A percentile compares a stretch with the other conserved stretches of the same genome.
Evolutionary conservation across 2,113 vertebrate genomes (phyloP).

Genomic region (Petaurus breviceps): DNA sequence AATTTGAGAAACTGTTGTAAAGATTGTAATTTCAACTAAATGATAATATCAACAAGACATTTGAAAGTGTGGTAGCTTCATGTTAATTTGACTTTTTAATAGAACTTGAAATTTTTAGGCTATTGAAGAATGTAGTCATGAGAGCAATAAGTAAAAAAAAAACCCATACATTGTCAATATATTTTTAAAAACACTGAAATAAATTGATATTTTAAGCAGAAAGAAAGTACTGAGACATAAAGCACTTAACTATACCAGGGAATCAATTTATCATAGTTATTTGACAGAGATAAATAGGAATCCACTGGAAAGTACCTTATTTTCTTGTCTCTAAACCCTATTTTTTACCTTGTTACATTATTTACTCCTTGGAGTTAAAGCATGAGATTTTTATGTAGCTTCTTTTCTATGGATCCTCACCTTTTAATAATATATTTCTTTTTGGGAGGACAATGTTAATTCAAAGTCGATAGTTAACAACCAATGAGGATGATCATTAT

Average conservation of each 20-base stretch:
- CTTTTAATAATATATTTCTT: slow-evolving; percentile 73
- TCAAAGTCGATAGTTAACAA: slow-evolving; percentile 66
- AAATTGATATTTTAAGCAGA: slow-evolving; percentile 48
- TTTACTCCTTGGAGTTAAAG: slow-evolving; percentile 70
- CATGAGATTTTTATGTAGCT: slow-evolving; percentile 67
- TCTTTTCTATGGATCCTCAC: slow-evolving; percentile 51
- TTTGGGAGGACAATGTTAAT: slow-evolving; percentile 64
- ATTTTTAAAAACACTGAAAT: slow-evolving; percentile 33
- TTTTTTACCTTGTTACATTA: slow-evolving; percentile 67
- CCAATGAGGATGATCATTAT: background rate
- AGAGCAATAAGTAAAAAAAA: slow-evolving; percentile 39
- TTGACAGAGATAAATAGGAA: slow-evolving; percentile 54
- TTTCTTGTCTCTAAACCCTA: slow-evolving; percentile 36
- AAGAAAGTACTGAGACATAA: slow-evolving; percentile 28
- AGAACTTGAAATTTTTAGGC: slow-evolving; percentile 32
- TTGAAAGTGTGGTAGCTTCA: slow-evolving; percentile 13
- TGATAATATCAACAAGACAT: background rate
- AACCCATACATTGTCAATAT: background rate
- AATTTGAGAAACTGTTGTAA: background rate
- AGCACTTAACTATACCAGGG: slow-evolving; percentile 4
- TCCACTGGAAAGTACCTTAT: background rate
- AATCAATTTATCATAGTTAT: slow-evolving; percentile 44
- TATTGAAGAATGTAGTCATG: slow-evolving; percentile 44
- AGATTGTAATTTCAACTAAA: slow-evolving; percentile 24
- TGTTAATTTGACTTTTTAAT: slow-evolving; percentile 10